Evolutionary conservation across 1,140 invertebrate species (phyloP).

Genomic region (Aphelenchoides avenae): DNA sequence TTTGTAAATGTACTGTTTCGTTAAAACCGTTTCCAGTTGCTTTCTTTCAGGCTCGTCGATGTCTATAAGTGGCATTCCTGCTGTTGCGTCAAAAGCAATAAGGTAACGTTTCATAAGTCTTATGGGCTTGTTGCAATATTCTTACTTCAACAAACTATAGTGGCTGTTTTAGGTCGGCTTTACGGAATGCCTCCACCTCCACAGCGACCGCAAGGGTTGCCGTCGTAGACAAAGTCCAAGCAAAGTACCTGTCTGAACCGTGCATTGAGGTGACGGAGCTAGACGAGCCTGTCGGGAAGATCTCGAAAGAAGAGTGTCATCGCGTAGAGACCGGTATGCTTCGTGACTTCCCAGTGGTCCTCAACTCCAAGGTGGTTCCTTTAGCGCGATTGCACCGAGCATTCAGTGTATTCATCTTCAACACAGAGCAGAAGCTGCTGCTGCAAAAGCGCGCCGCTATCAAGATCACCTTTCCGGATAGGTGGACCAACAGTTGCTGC

Average conservation of each 20-base stretch:
- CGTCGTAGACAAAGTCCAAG: too few relatives aligned
- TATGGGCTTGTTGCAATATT: too few relatives aligned
- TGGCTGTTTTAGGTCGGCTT: too few relatives aligned
- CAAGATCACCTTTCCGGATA: slow-evolving; percentile 73
- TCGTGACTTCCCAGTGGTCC: slow-evolving; percentile 3
- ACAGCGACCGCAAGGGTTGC: too few relatives aligned
- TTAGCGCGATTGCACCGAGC: slow-evolving; percentile 76
- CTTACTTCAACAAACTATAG: too few relatives aligned
- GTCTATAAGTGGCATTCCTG: too few relatives aligned
- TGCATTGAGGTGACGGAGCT: slow-evolving; percentile 83
- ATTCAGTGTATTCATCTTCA: slow-evolving; percentile 95
- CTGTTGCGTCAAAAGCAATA: too few relatives aligned
- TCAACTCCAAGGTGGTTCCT: slow-evolving; percentile 29
- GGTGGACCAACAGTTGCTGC: slow-evolving; percentile 73
- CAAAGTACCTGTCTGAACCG: slow-evolving; percentile 30
- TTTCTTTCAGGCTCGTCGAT: too few relatives aligned
- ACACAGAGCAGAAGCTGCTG: slow-evolving; percentile 72
- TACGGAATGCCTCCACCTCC: too few relatives aligned
- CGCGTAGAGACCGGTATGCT: slow-evolving; percentile 63
- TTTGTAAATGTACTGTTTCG: too few relatives aligned
- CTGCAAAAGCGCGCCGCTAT: slow-evolving; percentile 79
- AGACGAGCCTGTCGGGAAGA: slow-evolving; percentile 76
- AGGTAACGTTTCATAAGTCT: too few relatives aligned
- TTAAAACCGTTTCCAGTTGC: too few relatives aligned
- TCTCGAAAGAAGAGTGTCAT: slow-evolving; percentile 85